phyloP scores from a whole-genome alignment of 92 coral and sea anemone species.

The Umimayanthus kanabou region DNA sequence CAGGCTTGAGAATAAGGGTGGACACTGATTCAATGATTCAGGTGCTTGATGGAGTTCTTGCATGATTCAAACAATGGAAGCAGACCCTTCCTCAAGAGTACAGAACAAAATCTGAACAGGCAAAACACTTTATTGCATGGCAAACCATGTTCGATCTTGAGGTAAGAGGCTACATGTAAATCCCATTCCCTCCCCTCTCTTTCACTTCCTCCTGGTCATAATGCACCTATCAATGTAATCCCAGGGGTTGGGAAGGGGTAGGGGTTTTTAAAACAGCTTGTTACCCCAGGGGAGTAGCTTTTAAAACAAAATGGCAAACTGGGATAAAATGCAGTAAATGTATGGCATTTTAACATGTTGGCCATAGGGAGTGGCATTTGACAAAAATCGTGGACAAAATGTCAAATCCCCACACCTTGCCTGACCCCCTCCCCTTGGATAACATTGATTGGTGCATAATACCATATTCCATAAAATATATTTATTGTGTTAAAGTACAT shows the following conservation, averaged over 20 bases:
- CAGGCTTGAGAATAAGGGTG: slow-evolving; percentile 16
- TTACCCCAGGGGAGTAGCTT: not conserved
- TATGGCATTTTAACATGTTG: too few relatives aligned
- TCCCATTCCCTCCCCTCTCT: not conserved
- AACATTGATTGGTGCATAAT: too few relatives aligned
- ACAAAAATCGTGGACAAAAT: too few relatives aligned
- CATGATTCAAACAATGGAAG: slow-evolving; percentile 38
- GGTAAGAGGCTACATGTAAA: slow-evolving; percentile 16
- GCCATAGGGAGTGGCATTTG: too few relatives aligned
- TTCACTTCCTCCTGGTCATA: not conserved
- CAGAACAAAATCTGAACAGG: slow-evolving; percentile 27
- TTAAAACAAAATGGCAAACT: not conserved
- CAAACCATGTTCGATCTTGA: slow-evolving; percentile 62
- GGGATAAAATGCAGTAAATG: not conserved
- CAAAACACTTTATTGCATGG: slow-evolving; percentile 56
- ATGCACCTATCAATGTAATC: too few relatives aligned
- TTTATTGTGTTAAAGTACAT: too few relatives aligned
- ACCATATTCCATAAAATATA: too few relatives aligned
- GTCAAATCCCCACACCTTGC: slow-evolving; percentile 1
- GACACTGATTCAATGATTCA: slow-evolving; percentile 13
- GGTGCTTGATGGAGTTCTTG: slow-evolving; percentile 20
- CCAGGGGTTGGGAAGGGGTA: too few relatives aligned
- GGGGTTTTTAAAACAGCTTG: not conserved
- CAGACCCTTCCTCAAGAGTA: slow-evolving; percentile 4
- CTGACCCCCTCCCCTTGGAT: too few relatives aligned